Percentiles rank a stretch among this genome's conserved stretches.
Conservation (phyloP, 2,888 invertebrate species). For the Erebia epiphron region DNA sequence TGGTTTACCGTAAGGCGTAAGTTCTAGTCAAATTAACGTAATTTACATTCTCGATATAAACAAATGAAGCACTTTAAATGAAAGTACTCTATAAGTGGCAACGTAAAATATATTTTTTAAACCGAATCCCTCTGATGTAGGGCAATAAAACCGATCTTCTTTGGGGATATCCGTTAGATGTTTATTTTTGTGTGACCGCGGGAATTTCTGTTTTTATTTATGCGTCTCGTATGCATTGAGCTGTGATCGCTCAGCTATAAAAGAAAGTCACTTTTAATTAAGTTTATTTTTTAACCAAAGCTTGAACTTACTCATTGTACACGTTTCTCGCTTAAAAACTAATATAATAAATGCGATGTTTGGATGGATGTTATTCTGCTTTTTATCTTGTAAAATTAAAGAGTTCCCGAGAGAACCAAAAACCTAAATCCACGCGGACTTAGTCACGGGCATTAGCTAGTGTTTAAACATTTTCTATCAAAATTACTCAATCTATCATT, state of each 20-base stretch:
- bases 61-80: conserved; percentile 34
- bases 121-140: conserved; percentile 44
- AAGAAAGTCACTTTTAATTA: neutral
- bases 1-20: neutral
- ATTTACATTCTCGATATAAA: conserved; percentile 28
- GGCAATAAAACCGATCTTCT: conserved; percentile 45
- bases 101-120: conserved; percentile 43
- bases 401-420: too few species aligned
- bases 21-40: conserved; percentile 25
- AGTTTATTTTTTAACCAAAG: neutral
- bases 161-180: conserved; percentile 48
- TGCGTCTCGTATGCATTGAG: conserved; percentile 23
- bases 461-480: too few species aligned
- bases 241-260: conserved; percentile 20
- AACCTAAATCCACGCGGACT: too few species aligned
- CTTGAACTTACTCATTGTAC: too few species aligned
- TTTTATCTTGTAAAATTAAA: too few species aligned
- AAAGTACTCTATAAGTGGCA: conserved; percentile 39
- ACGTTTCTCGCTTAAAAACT: too few species aligned
- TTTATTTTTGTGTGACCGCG: conserved; percentile 47
- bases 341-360: too few species aligned
- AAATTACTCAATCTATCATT: too few species aligned
- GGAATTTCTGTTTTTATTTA: conserved; percentile 41
- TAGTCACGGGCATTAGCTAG: too few species aligned
- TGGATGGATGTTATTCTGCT: too few species aligned